Evolutionary conservation across 2,888 invertebrate genomes (phyloP), one percentile per base, ranked within the genome.

Genomic region (Lepidocyrtoides sp.): DNA sequence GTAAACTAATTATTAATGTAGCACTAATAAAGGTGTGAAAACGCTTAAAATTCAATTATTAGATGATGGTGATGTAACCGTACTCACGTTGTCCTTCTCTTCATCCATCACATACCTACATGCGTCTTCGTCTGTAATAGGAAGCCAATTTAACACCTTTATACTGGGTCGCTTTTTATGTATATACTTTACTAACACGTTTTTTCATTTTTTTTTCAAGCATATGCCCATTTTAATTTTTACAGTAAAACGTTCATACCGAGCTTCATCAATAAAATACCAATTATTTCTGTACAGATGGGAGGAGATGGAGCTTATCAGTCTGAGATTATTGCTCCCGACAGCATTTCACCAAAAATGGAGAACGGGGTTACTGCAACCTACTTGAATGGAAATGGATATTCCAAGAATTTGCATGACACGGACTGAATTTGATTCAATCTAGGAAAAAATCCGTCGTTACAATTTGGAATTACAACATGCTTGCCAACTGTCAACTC

Each of bases 281-380:
- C 26, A 44, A 44, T 72, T 84, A 7, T 66, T 83, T 82, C 44
- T 83, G 29, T 81, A 23, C 48, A 88, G 87, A 91, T 91, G 77
- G 90, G 91, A 41, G 94, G 92, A 63, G 94, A 92, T 66, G 93
- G 93, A 83, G 94, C 93, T 8, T 91, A 93, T 75, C 91, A 92
- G 23, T 85, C 92, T 0, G 91, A 92, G 84, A 92, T 94, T 54
- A 89, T 92, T 36, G 5, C 60, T 57, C 89, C 89, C n/a, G 82
- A 79, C n/a, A 69, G 60, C 44, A 17, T 54, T 48, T 85, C 92
- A 81, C 88, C 93, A 8, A 91, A 88, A 66, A 44, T 77, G 20
- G 83, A 51, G 20, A 79, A 63, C n/a, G 69, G 69, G 23, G 20
- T 44, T 32, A 23, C 90, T 29, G 44, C 79, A 12, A 17, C 69